Evolutionary conservation across 2,888 invertebrate genomes (phyloP).

Genomic region (Drosophila parthenogenetica): DNA sequence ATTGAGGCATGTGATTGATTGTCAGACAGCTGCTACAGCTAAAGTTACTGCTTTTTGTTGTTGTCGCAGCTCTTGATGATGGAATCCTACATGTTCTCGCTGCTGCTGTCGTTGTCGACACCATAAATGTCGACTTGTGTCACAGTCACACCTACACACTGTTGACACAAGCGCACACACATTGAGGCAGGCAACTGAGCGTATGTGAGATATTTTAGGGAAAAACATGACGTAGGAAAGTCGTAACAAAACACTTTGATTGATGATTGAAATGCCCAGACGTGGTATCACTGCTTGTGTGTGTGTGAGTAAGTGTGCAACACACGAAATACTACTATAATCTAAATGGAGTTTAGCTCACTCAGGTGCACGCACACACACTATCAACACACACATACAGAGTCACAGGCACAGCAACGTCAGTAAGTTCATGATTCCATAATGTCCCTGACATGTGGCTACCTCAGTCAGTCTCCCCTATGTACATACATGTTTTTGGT

Average conservation of each 20-base stretch:
- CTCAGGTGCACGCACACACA: conserved; percentile 35
- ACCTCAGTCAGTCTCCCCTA: conserved; percentile 24
- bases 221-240: conserved; percentile 70
- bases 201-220: conserved; percentile 38
- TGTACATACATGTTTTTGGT: conserved; percentile 36
- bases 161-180: too few relatives aligned
- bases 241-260: conserved; percentile 79
- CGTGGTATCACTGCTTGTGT: conserved; percentile 19
- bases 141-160: conserved; percentile 52
- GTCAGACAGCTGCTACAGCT: conserved; percentile 45
- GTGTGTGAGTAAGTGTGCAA: conserved; percentile 15
- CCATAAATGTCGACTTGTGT: conserved; percentile 75
- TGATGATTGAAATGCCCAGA: conserved; percentile 68
- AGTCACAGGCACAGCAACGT: conserved; percentile 39
- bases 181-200: conserved; percentile 34
- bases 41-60: conserved; percentile 16
- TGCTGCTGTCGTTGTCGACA: conserved; percentile 60
- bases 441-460: conserved; percentile 72
- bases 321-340: conserved; percentile 45
- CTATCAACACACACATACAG: conserved; percentile 13
- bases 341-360: conserved; percentile 52
- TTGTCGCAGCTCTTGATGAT: conserved; percentile 27
- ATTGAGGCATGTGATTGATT: conserved; percentile 73
- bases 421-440: conserved; percentile 71
- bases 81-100: conserved; percentile 46